Percentiles rank a stretch among this genome's conserved stretches.
phyloP scores from a whole-genome alignment of 2,797 vertebrate genomes.

The Gadopsis bispinosus region DNA sequence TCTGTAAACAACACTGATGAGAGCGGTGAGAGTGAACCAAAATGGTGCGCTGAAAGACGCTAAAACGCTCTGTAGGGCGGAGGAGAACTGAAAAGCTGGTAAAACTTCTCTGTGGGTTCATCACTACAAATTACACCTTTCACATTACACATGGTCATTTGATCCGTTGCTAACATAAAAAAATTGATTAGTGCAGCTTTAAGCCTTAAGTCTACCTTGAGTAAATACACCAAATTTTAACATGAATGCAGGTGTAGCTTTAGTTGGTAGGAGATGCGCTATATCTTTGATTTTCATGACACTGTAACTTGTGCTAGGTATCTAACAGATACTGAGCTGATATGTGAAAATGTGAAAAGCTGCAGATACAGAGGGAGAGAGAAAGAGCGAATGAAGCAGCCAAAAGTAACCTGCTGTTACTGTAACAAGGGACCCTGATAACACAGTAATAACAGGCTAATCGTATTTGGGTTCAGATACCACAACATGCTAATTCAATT shows the following conservation, averaged over 20 bases:
- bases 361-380: slow-evolving; percentile 39
- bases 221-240: neutral
- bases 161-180: neutral
- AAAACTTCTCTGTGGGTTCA: no score
- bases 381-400: slow-evolving; percentile 66
- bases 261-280: neutral
- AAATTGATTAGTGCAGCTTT: neutral
- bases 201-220: neutral
- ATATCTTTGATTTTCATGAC: slow-evolving; percentile 19
- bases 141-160: neutral
- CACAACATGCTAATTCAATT: slow-evolving; percentile 89
- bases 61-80: no score
- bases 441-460: slow-evolving; percentile 87
- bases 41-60: no score
- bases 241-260: neutral
- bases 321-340: slow-evolving; percentile 49
- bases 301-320: slow-evolving; percentile 35
- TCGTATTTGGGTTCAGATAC: slow-evolving; percentile 88
- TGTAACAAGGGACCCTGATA: slow-evolving; percentile 84
- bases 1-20: neutral
- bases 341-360: slow-evolving; percentile 33
- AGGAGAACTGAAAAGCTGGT: no score
- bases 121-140: neutral
- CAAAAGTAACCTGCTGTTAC: slow-evolving; percentile 85
- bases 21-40: neutral